phyloP scores from a whole-genome alignment of 2,113 vertebrate species.

The Ceuthmochares aereus region DNA sequence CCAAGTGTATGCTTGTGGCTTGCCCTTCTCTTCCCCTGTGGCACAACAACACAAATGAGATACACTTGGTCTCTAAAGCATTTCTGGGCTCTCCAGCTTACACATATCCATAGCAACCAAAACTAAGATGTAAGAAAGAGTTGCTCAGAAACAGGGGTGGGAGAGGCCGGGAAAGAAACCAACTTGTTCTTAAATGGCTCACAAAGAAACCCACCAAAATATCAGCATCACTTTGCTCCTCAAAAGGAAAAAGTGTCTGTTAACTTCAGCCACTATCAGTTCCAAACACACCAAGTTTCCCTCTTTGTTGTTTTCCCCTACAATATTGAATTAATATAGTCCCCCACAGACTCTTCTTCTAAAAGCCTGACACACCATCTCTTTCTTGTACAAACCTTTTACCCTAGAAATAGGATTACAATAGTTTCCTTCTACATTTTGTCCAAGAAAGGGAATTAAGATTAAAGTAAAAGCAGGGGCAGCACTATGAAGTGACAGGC shows the following conservation, averaged over 20 bases:
- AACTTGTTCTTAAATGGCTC: neutral
- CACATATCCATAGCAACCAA: neutral
- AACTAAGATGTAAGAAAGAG: neutral
- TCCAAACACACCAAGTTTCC: neutral
- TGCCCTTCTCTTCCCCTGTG: accelerated
- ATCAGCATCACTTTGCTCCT: neutral
- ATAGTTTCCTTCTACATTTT: neutral
- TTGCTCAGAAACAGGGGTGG: neutral
- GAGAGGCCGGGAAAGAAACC: accelerated
- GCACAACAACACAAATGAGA: neutral
- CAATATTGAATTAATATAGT: neutral
- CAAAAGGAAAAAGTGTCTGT: neutral
- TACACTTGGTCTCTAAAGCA: neutral
- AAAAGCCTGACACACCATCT: neutral
- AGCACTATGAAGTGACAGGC: neutral
- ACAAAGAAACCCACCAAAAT: neutral
- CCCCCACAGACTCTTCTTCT: neutral
- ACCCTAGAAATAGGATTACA: neutral
- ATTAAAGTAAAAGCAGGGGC: neutral
- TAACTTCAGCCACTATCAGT: neutral
- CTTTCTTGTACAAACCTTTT: neutral
- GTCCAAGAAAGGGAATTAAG: neutral
- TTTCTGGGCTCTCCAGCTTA: neutral
- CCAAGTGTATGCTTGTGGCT: no score
- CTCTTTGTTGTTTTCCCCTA: neutral